Evolutionary conservation across 2,797 vertebrate species (phyloP).

Genomic region (Betta splendens): DNA sequence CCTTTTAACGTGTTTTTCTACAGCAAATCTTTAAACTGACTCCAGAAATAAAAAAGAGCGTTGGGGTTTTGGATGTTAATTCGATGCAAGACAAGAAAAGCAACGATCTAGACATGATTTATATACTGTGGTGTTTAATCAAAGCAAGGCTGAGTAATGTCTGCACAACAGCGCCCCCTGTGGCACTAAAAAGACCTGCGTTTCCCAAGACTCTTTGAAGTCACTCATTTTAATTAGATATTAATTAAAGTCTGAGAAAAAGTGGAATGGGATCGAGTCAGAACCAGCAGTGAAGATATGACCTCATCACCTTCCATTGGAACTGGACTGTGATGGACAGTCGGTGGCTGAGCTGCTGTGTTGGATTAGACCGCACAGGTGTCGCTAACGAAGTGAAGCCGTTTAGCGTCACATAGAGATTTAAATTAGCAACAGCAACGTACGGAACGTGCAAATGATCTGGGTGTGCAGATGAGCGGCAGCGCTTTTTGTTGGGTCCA

Average conservation of each 20-base stretch:
- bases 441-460: not conserved
- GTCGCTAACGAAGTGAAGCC: too few relatives aligned
- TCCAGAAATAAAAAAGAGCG: constrained; percentile 11
- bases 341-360: too few relatives aligned
- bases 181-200: not conserved
- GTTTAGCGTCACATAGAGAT: too few relatives aligned
- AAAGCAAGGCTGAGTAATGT: not conserved
- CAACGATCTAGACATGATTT: not conserved
- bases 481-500: not conserved
- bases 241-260: too few relatives aligned
- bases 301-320: too few relatives aligned
- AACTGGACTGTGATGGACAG: too few relatives aligned
- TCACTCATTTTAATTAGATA: not conserved
- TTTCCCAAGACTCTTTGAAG: not conserved
- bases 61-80: not conserved
- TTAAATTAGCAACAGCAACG: too few relatives aligned
- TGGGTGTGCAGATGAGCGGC: not conserved
- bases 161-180: not conserved
- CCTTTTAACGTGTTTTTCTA: constrained; percentile 11
- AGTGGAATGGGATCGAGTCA: too few relatives aligned
- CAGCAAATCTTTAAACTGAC: not conserved
- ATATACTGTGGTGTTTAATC: not conserved
- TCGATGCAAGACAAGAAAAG: not conserved
- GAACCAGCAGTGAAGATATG: not conserved
- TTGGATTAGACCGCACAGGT: too few relatives aligned